These are phyloP conservation scores for Clusia tigrina DNA, from an alignment of 2,888 invertebrate species.

Conservation along the genomic window DNA sequence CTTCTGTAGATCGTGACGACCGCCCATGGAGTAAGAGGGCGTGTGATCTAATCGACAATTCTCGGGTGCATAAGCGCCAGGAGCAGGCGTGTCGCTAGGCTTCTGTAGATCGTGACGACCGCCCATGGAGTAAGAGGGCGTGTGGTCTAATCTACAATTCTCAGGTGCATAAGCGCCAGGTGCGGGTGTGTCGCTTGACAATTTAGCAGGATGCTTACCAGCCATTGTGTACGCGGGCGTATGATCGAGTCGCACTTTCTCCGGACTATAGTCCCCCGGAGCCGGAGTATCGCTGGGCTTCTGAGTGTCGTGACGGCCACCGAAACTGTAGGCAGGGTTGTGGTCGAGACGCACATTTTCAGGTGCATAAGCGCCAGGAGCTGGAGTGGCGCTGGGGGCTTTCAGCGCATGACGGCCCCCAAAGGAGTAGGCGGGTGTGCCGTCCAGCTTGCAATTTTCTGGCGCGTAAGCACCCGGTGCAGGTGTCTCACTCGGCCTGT, in stretches of 20 bases:
- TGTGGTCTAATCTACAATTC: conserved; percentile 51
- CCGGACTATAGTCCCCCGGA: conserved; percentile 72
- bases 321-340: conserved; percentile 68
- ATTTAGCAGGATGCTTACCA: conserved; percentile 71
- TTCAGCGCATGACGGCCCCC: conserved; percentile 43
- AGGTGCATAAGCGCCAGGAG: conserved; percentile 67
- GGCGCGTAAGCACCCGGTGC: conserved; percentile 66
- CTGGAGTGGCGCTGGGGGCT: conserved; percentile 57
- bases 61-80: conserved; percentile 70
- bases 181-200: conserved; percentile 69
- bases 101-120: conserved; percentile 63
- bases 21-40: conserved; percentile 68
- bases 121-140: conserved; percentile 64
- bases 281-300: conserved; percentile 57
- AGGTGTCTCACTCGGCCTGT: conserved; percentile 61
- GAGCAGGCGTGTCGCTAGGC: conserved; percentile 72
- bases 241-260: conserved; percentile 69
- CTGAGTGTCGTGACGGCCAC: conserved; percentile 66
- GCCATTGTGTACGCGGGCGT: conserved; percentile 72
- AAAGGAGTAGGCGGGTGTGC: conserved; percentile 67
- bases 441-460: conserved; percentile 65
- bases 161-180: conserved; percentile 69
- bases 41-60: conserved; percentile 65
- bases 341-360: conserved; percentile 66
- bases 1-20: conserved; percentile 66